phyloP scores from a whole-genome alignment of 2,888 invertebrate genomes.

The Nysson spinosus region DNA sequence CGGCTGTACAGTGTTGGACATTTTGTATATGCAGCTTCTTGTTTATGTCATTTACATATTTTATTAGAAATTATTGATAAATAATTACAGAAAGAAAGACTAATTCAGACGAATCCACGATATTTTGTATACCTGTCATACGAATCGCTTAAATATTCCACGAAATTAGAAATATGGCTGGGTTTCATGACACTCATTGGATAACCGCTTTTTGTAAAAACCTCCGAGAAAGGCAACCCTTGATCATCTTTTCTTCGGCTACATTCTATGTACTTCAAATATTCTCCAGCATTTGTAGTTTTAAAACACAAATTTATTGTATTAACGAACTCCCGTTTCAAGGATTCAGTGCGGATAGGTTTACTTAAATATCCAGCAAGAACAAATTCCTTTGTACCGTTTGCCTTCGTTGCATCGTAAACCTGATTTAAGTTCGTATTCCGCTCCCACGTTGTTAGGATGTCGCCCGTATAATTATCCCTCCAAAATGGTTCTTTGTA shows the following conservation, averaged over 20 bases:
- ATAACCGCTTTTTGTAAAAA: constrained; percentile 25
- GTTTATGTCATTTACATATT: too few species aligned
- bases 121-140: constrained; percentile 56
- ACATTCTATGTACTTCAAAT: constrained; percentile 38
- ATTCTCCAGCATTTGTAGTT: constrained; percentile 13
- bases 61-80: too few species aligned
- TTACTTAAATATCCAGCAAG: constrained; percentile 59
- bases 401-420: constrained; percentile 52
- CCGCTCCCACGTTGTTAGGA: constrained; percentile 43
- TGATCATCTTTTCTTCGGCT: constrained; percentile 14
- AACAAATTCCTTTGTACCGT: constrained; percentile 3
- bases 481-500: constrained; percentile 45
- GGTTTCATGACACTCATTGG: constrained; percentile 62
- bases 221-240: neutral
- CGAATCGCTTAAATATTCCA: constrained; percentile 41
- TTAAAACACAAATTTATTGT: constrained; percentile 44
- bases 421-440: constrained; percentile 42
- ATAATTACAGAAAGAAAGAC: too few species aligned
- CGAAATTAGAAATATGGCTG: constrained; percentile 34
- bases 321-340: constrained; percentile 12
- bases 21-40: too few species aligned
- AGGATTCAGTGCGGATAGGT: neutral
- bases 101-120: too few species aligned
- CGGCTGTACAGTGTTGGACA: too few species aligned
- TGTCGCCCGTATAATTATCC: constrained; percentile 32